phyloP scores from a whole-genome alignment of 2,113 vertebrate species.

The Brachyhypopomus occidentalis region DNA sequence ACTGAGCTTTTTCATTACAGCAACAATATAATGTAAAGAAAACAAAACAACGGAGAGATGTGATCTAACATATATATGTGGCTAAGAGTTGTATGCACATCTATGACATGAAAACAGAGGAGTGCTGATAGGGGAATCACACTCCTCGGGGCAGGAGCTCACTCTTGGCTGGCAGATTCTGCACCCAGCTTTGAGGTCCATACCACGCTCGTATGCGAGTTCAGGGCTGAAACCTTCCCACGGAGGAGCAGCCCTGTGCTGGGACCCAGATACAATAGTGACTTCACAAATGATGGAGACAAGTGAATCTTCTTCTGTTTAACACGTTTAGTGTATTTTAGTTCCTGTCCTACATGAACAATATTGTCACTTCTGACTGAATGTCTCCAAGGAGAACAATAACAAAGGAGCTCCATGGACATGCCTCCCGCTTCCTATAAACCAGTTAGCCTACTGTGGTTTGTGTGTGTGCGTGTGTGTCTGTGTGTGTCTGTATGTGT shows the following conservation, averaged over 20 bases:
- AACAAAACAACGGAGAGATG: too few species aligned
- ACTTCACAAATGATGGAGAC: neutral
- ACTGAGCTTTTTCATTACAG: too few species aligned
- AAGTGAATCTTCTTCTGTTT: too few species aligned
- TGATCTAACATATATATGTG: too few species aligned
- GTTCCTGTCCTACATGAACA: too few species aligned
- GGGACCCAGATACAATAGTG: neutral
- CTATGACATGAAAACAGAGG: neutral
- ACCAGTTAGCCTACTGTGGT: neutral
- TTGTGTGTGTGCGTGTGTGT: slow-evolving; percentile 27
- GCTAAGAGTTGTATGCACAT: neutral
- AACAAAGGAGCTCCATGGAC: too few species aligned
- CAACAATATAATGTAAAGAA: too few species aligned
- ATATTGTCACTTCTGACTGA: too few species aligned
- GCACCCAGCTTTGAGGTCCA: slow-evolving; percentile 54
- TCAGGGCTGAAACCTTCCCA: slow-evolving; percentile 46
- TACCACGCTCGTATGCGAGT: slow-evolving; percentile 53
- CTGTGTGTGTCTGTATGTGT: slow-evolving; percentile 36
- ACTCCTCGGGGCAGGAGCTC: slow-evolving; percentile 37
- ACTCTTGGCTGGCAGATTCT: slow-evolving; percentile 54
- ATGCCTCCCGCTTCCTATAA: neutral
- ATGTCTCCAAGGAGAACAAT: too few species aligned
- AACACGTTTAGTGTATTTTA: too few species aligned
- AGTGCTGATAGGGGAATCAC: neutral
- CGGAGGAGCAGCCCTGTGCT: neutral